Conservation (phyloP, 2,113 vertebrate genomes). For the Tapirus terrestris region DNA sequence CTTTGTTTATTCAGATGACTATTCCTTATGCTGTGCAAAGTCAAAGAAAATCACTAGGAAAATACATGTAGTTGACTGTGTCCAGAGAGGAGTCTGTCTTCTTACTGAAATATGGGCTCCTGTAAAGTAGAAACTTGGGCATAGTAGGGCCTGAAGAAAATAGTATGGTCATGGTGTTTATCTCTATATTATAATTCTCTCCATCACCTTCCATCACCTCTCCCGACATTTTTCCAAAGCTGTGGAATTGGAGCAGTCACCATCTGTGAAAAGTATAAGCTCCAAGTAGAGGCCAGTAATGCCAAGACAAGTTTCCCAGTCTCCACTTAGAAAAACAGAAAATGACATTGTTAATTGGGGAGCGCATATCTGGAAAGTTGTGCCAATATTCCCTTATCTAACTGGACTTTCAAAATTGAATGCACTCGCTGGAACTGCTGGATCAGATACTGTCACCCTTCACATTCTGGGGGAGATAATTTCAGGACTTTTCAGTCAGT, state of each 20-base stretch:
- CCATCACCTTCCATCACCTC: neutral
- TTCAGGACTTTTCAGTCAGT: conserved; percentile 69
- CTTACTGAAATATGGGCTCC: neutral
- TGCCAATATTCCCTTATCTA: conserved; percentile 74
- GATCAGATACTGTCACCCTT: conserved; percentile 71
- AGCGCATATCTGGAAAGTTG: conserved; percentile 50
- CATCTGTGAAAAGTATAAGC: conserved; percentile 38
- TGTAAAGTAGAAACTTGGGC: neutral
- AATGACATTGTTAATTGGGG: conserved; percentile 78
- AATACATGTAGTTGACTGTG: neutral
- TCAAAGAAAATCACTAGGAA: neutral
- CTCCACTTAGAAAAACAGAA: conserved; percentile 67
- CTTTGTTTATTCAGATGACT: neutral
- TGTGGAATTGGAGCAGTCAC: neutral
- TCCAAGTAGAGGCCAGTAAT: neutral
- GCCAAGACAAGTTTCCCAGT: conserved; percentile 57
- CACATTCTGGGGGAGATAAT: conserved; percentile 69
- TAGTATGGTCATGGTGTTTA: neutral
- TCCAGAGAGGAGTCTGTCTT: neutral
- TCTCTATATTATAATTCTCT: neutral
- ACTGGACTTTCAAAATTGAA: conserved; percentile 79
- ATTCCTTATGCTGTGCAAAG: neutral
- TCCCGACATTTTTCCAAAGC: neutral
- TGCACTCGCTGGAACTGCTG: conserved; percentile 18
- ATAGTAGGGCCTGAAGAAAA: neutral